phyloP scores from a whole-genome alignment of 53 echinoderm and acorn worm genomes.

The Patiria pectinifera region DNA sequence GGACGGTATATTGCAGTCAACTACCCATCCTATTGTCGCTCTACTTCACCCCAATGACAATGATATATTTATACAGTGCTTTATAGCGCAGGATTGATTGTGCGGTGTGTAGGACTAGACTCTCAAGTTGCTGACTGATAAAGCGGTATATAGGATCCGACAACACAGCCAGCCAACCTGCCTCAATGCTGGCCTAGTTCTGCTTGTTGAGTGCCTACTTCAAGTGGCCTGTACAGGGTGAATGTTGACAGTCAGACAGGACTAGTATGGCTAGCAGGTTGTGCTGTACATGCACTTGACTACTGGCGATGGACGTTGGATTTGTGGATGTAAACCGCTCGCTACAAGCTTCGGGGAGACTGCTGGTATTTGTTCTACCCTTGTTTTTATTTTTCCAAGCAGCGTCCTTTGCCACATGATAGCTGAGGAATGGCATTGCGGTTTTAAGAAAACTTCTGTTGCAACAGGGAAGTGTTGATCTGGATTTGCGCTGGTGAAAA shows the following conservation, averaged over 20 bases:
- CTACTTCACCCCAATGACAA: not conserved
- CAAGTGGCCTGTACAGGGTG: conserved; percentile 25
- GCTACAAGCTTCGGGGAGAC: not conserved
- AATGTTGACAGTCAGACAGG: not conserved
- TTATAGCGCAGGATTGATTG: not conserved
- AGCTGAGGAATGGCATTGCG: not conserved
- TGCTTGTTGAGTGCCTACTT: conserved; percentile 10
- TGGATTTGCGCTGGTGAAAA: not conserved
- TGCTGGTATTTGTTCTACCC: not conserved
- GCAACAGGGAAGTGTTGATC: not conserved
- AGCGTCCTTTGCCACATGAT: conserved; percentile 4
- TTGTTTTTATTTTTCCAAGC: not conserved
- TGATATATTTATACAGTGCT: not conserved
- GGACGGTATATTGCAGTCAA: not conserved
- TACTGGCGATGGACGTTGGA: conserved; percentile 32
- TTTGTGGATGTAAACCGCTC: conserved; percentile 13
- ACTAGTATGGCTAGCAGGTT: not conserved
- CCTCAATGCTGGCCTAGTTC: not conserved
- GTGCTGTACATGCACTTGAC: conserved; percentile 35
- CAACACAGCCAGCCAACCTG: conserved; percentile 8
- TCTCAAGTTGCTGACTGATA: conserved; percentile 39
- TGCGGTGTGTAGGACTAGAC: not conserved
- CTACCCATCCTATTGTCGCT: conserved; percentile 40
- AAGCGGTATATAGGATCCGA: not conserved
- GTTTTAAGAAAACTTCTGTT: not conserved